Conservation (phyloP, 2,113 vertebrate genomes). For the Tamias sibiricus region DNA sequence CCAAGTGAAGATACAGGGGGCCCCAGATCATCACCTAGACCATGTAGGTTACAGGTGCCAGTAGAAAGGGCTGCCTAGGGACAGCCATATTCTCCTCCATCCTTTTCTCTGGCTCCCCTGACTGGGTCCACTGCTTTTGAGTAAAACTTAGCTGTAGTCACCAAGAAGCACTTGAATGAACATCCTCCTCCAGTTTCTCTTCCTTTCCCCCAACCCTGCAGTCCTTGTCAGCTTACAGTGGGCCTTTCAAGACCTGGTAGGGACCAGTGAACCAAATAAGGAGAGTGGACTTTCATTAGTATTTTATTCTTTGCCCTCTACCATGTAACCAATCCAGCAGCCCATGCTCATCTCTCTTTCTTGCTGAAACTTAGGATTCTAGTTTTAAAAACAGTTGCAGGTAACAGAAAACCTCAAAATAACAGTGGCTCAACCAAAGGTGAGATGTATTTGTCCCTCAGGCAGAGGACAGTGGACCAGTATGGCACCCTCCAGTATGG, state of each 20-base stretch:
- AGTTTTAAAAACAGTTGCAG: not conserved
- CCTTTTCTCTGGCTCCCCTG: not conserved
- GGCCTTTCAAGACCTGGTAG: not conserved
- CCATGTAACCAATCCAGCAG: not conserved
- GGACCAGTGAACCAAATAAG: not conserved
- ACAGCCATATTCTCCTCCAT: not conserved
- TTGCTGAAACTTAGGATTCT: not conserved
- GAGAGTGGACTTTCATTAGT: not conserved
- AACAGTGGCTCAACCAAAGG: not conserved
- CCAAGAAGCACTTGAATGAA: not conserved
- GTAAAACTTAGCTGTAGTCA: not conserved
- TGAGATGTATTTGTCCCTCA: not conserved
- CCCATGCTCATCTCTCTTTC: not conserved
- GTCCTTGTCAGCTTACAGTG: not conserved
- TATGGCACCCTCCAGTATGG: not conserved
- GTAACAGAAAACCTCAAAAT: not conserved
- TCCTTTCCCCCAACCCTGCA: too few relatives aligned
- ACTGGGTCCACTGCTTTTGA: not conserved
- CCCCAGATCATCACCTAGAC: not conserved
- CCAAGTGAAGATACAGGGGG: not conserved
- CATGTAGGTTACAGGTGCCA: not conserved
- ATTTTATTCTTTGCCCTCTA: not conserved
- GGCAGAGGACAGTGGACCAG: not conserved
- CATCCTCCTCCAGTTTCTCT: not conserved
- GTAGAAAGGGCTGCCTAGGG: not conserved